phyloP scores from a whole-genome alignment of 2,797 vertebrate species.

The Chloroceryle amazona region DNA sequence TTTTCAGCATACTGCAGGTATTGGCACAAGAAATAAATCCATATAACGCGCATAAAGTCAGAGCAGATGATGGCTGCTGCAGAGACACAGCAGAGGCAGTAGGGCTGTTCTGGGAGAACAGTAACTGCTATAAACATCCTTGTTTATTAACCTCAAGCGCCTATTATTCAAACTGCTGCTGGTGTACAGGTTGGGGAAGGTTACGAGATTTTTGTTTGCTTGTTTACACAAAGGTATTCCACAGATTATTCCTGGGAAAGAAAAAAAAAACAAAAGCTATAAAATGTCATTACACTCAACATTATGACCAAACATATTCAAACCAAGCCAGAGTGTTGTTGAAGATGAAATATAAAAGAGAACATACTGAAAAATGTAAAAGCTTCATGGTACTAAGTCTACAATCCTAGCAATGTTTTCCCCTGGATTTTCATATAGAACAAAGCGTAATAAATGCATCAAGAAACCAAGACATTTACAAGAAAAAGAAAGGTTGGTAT shows the following conservation, averaged over 20 bases:
- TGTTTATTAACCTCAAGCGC: background rate
- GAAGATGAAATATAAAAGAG: background rate
- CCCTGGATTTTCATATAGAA: background rate
- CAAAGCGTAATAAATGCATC: background rate
- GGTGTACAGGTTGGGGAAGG: background rate
- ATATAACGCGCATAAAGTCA: background rate
- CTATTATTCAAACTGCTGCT: background rate
- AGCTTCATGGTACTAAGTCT: background rate
- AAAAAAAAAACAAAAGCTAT: background rate
- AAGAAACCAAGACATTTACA: background rate
- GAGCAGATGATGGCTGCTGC: background rate
- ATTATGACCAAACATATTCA: background rate
- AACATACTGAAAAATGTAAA: background rate
- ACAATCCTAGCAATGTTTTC: background rate
- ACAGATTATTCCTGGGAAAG: background rate
- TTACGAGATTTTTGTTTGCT: background rate
- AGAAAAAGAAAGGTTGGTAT: conserved; percentile 65
- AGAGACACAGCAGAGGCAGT: background rate
- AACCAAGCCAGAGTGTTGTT: background rate
- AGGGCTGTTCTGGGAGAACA: background rate
- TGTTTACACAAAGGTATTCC: background rate
- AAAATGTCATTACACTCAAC: background rate
- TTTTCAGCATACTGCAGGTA: background rate
- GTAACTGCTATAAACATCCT: background rate
- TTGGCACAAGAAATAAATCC: background rate